A percentile compares a stretch with the other conserved stretches of the same genome.
These are phyloP conservation scores for Lipophrys pholis DNA, from an alignment of 2,113 vertebrate species.

Conservation along the genomic window DNA sequence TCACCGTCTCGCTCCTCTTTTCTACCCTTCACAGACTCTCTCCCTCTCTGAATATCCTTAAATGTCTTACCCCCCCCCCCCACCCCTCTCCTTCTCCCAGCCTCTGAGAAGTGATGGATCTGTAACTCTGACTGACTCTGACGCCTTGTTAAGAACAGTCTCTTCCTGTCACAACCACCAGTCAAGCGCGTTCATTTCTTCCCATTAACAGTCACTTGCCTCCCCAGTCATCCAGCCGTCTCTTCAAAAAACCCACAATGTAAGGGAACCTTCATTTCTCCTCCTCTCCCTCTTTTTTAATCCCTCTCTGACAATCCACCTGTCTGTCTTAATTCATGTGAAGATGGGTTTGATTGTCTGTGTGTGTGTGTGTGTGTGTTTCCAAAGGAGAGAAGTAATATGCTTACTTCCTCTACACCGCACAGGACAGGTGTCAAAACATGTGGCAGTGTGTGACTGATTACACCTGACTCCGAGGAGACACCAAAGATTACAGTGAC, in stretches of 20 bases:
- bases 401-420: conserved; percentile 68
- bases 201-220: conserved; percentile 80
- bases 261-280: conserved; percentile 68
- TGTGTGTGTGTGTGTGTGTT: conserved; percentile 44
- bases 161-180: conserved; percentile 84
- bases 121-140: conserved; percentile 84
- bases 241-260: conserved; percentile 70
- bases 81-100: conserved; percentile 38
- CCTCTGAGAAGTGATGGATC: conserved; percentile 82
- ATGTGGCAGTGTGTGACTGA: conserved; percentile 73
- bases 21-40: conserved; percentile 76
- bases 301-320: conserved; percentile 79
- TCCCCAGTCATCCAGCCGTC: conserved; percentile 66
- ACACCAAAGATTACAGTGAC: conserved; percentile 75
- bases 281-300: conserved; percentile 71
- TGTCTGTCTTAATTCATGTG: conserved; percentile 79
- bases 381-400: conserved; percentile 63
- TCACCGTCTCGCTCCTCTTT: conserved; percentile 66
- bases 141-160: conserved; percentile 85
- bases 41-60: conserved; percentile 77
- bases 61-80: conserved; percentile 61
- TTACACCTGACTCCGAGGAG: conserved; percentile 72
- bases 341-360: conserved; percentile 75
- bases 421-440: conserved; percentile 80
- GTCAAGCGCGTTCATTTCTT: conserved; percentile 82